phyloP scores from a whole-genome alignment of 23 tunicate species.

The Trididemnum miniatum region DNA sequence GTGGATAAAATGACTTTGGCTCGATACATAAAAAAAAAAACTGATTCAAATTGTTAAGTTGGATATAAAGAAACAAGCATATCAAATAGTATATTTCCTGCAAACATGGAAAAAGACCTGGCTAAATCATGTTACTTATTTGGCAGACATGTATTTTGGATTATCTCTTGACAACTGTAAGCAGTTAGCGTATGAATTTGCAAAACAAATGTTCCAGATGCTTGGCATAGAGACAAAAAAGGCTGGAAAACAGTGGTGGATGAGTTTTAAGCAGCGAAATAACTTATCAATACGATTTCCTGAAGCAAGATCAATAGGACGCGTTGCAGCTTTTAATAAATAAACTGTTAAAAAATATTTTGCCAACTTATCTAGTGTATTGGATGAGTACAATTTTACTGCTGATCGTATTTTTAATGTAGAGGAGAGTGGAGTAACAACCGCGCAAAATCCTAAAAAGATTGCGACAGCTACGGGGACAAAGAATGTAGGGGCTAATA shows the following conservation, averaged over 20 bases:
- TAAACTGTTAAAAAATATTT: not conserved
- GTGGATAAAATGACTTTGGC: no score
- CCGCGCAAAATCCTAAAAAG: slow-evolving; percentile 15
- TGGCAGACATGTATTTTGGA: slow-evolving; percentile 9
- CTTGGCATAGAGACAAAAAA: not conserved
- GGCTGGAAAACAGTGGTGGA: slow-evolving; percentile 29
- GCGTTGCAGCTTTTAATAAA: slow-evolving; percentile 4
- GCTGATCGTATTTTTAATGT: slow-evolving; percentile 6
- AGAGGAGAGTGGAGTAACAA: slow-evolving; percentile 23
- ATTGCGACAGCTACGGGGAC: slow-evolving; percentile 4
- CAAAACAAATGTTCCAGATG: no score
- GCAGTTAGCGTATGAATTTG: slow-evolving; percentile 19
- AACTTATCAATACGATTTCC: slow-evolving; percentile 5
- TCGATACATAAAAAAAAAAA: no score
- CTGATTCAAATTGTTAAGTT: no score
- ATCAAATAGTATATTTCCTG: no score
- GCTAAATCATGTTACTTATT: not conserved
- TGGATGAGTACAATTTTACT: slow-evolving; percentile 1
- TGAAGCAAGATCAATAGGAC: slow-evolving; percentile 22
- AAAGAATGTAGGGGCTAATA: slow-evolving; percentile 8
- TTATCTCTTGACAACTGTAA: slow-evolving; percentile 8
- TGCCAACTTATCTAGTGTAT: not conserved
- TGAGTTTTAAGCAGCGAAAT: not conserved
- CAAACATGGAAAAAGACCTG: no score
- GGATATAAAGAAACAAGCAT: no score